These are phyloP conservation scores for Hyperoplus immaculatus DNA, from an alignment of 2,797 vertebrate genomes.

Conservation along the genomic window DNA sequence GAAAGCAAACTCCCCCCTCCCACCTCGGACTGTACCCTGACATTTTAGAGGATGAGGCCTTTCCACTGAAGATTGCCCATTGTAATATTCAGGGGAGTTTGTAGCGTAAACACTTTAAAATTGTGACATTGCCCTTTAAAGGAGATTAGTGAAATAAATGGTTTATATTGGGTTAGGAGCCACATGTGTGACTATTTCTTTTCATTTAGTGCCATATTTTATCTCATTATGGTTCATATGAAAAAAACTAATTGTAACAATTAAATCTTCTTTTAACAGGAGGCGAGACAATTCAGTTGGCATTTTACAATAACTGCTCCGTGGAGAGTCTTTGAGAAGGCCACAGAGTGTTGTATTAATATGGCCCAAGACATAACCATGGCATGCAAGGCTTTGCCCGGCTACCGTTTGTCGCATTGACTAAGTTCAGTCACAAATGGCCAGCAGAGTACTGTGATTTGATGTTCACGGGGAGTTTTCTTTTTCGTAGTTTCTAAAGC, in stretches of 20 bases:
- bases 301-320: conserved; percentile 7
- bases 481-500: neutral
- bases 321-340: neutral
- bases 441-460: neutral
- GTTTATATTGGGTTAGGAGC: neutral
- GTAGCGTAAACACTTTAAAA: neutral
- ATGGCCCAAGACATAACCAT: neutral
- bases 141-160: conserved; percentile 11
- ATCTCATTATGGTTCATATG: neutral
- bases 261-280: neutral
- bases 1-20: too few relatives aligned
- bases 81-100: neutral
- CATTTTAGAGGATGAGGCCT: neutral
- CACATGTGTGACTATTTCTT: conserved; percentile 2
- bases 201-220: neutral
- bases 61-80: neutral
- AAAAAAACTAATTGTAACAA: neutral
- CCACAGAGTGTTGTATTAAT: neutral
- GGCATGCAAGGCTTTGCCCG: neutral
- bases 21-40: too few relatives aligned
- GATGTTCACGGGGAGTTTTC: neutral
- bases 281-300: conserved; percentile 3
- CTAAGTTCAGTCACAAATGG: conserved; percentile 11
- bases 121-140: conserved; percentile 17
- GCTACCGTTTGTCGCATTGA: conserved; percentile 1